Evolutionary conservation across 2,113 vertebrate genomes (phyloP).

Genomic region (Argyrosomus japonicus): DNA sequence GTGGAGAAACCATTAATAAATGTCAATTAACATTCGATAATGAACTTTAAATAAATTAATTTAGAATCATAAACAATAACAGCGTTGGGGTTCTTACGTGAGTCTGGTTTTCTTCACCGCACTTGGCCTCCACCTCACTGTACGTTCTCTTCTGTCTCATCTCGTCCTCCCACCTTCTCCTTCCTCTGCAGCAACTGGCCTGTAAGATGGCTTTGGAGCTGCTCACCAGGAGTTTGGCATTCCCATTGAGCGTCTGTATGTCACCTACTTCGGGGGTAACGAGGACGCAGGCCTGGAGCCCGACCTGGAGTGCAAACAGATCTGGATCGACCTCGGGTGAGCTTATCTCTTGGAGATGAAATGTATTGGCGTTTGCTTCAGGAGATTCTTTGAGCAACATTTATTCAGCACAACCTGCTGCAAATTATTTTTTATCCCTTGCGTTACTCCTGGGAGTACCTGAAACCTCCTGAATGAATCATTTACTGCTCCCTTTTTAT

Average conservation of each 20-base stretch:
- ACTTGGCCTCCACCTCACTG: background rate
- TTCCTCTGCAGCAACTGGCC: conserved; percentile 88
- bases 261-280: conserved; percentile 96
- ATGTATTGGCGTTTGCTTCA: background rate
- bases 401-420: background rate
- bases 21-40: background rate
- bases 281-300: conserved; percentile 91
- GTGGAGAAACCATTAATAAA: background rate
- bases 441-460: background rate
- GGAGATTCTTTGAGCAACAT: background rate
- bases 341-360: conserved; percentile 34
- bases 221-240: conserved; percentile 96
- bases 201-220: conserved; percentile 96
- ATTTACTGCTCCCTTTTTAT: background rate
- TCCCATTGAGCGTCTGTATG: conserved; percentile 93
- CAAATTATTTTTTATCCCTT: background rate
- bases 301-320: conserved; percentile 96
- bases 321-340: conserved; percentile 98
- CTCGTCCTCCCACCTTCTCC: background rate
- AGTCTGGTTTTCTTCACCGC: background rate
- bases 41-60: background rate
- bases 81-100: too few species aligned
- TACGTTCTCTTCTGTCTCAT: background rate
- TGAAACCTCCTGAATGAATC: background rate
- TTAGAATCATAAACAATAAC: background rate